phyloP scores from a whole-genome alignment of 2,113 vertebrate species.

The Dissostichus mawsoni region DNA sequence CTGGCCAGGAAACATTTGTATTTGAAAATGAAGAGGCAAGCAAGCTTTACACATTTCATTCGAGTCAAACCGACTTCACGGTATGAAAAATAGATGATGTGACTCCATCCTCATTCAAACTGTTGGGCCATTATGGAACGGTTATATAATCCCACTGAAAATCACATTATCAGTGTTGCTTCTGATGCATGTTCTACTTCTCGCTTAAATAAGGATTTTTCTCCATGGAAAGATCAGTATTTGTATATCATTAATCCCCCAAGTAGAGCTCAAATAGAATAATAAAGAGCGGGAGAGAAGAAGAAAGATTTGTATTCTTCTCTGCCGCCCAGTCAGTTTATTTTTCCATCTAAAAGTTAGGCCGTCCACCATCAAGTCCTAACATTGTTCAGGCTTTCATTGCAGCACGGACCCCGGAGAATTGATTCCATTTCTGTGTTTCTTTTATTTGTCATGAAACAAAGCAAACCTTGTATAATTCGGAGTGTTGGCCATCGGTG shows the following conservation, averaged over 20 bases:
- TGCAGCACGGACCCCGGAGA: constrained; percentile 17
- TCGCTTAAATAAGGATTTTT: constrained; percentile 9
- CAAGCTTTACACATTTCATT: neutral
- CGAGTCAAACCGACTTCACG: neutral
- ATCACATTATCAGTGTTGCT: neutral
- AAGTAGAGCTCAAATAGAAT: neutral
- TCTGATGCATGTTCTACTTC: neutral
- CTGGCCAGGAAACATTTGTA: no score
- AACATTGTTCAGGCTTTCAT: constrained; percentile 27
- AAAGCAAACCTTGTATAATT: constrained; percentile 26
- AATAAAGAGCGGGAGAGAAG: neutral
- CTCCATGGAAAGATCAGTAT: constrained; percentile 3
- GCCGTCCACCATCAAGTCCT: constrained; percentile 21
- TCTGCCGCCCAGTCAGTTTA: neutral
- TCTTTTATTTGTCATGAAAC: constrained; percentile 38
- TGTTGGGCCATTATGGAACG: neutral
- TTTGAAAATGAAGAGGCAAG: neutral
- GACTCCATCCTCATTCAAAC: neutral
- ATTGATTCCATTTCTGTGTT: constrained; percentile 23
- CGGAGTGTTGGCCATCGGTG: constrained; percentile 3
- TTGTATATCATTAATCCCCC: constrained; percentile 24
- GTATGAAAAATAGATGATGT: neutral
- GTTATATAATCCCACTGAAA: neutral
- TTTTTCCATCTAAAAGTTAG: constrained; percentile 31
- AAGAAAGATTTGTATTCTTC: neutral